Evolutionary conservation across 2,888 invertebrate genomes (phyloP).

Genomic region (Hedychridium roseum): DNA sequence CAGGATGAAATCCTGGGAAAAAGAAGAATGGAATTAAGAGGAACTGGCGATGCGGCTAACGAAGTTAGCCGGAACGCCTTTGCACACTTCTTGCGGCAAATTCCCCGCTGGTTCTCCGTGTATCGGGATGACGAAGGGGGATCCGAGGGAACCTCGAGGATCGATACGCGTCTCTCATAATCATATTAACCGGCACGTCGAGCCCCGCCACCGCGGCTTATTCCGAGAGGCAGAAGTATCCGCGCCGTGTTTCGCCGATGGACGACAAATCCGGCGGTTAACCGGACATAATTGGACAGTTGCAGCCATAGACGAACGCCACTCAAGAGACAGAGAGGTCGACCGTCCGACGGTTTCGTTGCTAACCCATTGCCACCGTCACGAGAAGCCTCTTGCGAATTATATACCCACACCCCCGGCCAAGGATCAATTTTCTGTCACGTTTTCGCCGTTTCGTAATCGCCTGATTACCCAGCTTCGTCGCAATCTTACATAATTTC

Average conservation of each 20-base stretch:
- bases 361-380: too few relatives aligned
- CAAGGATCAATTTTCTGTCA: conserved; percentile 39
- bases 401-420: neutral
- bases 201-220: conserved; percentile 32
- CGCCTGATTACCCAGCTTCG: too few relatives aligned
- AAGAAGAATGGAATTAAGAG: too few relatives aligned
- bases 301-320: too few relatives aligned
- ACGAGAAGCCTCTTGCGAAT: neutral
- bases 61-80: conserved; percentile 31
- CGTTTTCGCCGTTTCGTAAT: conserved; percentile 32
- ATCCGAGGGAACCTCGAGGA: conserved; percentile 10
- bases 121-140: neutral
- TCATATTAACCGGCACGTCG: conserved; percentile 46
- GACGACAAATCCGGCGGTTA: conserved; percentile 42
- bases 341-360: too few relatives aligned
- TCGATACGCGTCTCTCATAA: conserved; percentile 50
- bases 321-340: too few relatives aligned
- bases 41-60: too few relatives aligned
- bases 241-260: conserved; percentile 23
- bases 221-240: conserved; percentile 39
- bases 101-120: conserved; percentile 11
- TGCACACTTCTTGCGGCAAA: conserved; percentile 4
- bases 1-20: too few relatives aligned
- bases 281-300: conserved; percentile 44
- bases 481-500: too few relatives aligned